These are phyloP conservation scores for Athrips mouffetella DNA, from an alignment of 2,888 invertebrate genomes.

Conservation along the genomic window DNA sequence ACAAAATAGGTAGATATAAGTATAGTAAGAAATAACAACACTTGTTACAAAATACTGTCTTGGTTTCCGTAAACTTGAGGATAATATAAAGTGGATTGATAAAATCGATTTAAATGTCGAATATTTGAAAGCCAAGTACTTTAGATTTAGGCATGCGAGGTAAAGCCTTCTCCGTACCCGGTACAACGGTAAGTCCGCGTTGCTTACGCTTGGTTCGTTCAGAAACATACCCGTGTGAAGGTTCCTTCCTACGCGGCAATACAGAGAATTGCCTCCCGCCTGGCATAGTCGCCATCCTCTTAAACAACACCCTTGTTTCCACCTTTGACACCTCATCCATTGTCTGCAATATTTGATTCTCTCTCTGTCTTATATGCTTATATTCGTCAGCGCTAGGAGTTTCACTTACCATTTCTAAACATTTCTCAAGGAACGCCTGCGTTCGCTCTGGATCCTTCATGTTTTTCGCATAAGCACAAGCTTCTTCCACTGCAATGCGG, in stretches of 20 bases:
- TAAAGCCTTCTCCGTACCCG: constrained; percentile 52
- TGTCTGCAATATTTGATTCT: constrained; percentile 51
- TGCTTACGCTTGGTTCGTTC: constrained; percentile 55
- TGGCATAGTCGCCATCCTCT: constrained; percentile 64
- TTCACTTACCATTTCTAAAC: constrained; percentile 58
- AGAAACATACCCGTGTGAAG: constrained; percentile 32
- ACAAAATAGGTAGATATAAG: too few species aligned
- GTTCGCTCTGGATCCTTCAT: constrained; percentile 59
- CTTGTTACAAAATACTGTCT: too few species aligned
- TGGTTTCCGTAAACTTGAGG: too few species aligned
- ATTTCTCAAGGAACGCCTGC: constrained; percentile 60
- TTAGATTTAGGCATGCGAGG: constrained; percentile 49
- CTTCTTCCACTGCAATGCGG: constrained; percentile 62
- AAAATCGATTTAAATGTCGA: constrained; percentile 63
- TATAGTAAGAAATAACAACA: too few species aligned
- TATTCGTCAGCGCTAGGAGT: constrained; percentile 56
- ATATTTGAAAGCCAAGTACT: constrained; percentile 55
- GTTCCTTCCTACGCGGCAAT: constrained; percentile 48
- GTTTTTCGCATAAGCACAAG: constrained; percentile 60
- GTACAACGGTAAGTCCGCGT: constrained; percentile 57
- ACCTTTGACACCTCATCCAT: constrained; percentile 53
- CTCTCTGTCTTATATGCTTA: constrained; percentile 57
- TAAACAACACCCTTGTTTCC: constrained; percentile 59
- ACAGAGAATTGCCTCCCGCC: constrained; percentile 59
- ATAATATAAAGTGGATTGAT: too few species aligned